Conservation (phyloP, 1,140 invertebrate genomes). For the Ips typographus region DNA sequence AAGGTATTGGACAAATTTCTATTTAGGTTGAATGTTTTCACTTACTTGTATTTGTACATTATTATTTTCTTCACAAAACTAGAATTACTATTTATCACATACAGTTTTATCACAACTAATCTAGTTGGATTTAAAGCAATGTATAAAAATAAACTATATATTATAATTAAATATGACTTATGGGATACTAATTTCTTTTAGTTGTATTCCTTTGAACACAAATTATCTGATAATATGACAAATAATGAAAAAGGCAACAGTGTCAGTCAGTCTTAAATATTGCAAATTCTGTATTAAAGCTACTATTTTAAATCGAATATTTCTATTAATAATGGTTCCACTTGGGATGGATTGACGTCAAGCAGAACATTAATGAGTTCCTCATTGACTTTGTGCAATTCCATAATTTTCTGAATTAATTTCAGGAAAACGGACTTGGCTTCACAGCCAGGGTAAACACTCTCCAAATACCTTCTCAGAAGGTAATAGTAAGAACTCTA, state of each 20-base stretch:
- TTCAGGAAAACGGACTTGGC: constrained; percentile 83
- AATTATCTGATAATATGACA: no score
- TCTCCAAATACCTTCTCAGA: constrained; percentile 81
- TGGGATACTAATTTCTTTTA: no score
- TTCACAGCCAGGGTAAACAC: constrained; percentile 78
- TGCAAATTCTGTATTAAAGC: no score
- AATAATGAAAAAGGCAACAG: no score
- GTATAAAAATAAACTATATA: no score
- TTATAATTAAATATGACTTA: no score
- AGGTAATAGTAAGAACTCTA: constrained; percentile 90
- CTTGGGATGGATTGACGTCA: constrained; percentile 84
- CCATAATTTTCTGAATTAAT: constrained; percentile 83
- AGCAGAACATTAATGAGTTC: constrained; percentile 85
- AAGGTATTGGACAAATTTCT: not conserved
- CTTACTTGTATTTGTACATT: constrained; percentile 21
- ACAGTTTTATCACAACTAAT: not conserved
- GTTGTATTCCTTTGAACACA: no score
- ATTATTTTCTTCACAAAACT: constrained; percentile 11
- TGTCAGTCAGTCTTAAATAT: no score
- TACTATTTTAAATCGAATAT: constrained; percentile 81
- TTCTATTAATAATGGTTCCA: constrained; percentile 89
- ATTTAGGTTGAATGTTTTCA: constrained; percentile 3
- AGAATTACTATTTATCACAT: constrained; percentile 13
- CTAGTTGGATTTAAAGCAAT: no score
- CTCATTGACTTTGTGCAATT: constrained; percentile 82